These are phyloP conservation scores for Propithecus deckenii DNA, from an alignment of 2,797 vertebrate species.

Conservation along the genomic window DNA sequence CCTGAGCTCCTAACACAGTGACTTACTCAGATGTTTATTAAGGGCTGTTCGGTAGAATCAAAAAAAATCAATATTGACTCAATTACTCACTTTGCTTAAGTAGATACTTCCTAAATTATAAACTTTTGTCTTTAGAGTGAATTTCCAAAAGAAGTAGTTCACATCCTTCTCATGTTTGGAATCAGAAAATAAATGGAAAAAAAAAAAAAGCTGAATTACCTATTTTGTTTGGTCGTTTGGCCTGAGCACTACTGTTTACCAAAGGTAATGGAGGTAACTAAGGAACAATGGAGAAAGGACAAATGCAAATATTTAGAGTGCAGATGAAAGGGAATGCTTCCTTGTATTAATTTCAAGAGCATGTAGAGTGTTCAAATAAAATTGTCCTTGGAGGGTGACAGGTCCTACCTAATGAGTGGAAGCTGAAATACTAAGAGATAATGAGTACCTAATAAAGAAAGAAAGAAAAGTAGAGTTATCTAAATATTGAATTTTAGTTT, in stretches of 20 bases:
- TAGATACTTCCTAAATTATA: neutral
- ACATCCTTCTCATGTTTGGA: neutral
- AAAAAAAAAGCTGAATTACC: neutral
- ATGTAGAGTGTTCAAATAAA: neutral
- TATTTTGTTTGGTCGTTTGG: neutral
- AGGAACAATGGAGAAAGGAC: neutral
- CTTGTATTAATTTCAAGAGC: neutral
- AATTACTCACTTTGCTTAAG: conserved; percentile 33
- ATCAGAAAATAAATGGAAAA: neutral
- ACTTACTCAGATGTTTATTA: neutral
- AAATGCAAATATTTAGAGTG: neutral
- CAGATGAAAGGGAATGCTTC: neutral
- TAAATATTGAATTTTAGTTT: neutral
- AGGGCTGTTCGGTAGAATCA: neutral
- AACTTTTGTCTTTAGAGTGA: conserved; percentile 34
- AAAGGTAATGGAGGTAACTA: neutral
- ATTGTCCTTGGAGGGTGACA: neutral
- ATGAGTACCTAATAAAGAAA: neutral
- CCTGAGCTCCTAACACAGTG: neutral
- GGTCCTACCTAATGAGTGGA: neutral
- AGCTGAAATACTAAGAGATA: neutral
- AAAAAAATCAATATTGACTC: neutral
- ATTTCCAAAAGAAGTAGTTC: conserved; percentile 5
- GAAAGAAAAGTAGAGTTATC: neutral
- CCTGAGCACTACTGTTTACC: neutral